Evolutionary conservation across 2,797 vertebrate genomes (phyloP).

Genomic region (Otolemur crassicaudatus): DNA sequence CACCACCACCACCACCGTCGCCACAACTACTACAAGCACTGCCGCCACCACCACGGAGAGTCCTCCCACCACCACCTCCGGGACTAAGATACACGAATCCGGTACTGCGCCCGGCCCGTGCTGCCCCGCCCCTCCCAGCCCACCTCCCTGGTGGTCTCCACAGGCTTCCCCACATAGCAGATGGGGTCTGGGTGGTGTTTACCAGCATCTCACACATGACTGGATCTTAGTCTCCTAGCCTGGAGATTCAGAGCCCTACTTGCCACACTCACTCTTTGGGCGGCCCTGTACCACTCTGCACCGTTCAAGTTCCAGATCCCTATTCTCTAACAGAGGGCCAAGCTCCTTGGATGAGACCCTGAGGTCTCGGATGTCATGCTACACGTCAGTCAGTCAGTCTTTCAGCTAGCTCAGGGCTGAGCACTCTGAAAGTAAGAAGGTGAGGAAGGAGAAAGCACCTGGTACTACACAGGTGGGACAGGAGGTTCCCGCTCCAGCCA

Average conservation of each 20-base stretch:
- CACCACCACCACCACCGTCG: slow-evolving; percentile 71
- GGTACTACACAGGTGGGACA: rapidly evolving
- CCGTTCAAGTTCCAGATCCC: not conserved
- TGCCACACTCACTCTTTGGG: not conserved
- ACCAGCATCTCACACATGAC: not conserved
- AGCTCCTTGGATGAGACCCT: not conserved
- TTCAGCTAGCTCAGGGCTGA: not conserved
- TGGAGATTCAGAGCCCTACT: not conserved
- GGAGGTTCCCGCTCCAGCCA: not conserved
- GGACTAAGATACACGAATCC: slow-evolving; percentile 85
- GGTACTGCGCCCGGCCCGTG: slow-evolving; percentile 82
- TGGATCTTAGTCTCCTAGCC: not conserved
- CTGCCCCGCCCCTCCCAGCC: not conserved
- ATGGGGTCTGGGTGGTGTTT: not conserved
- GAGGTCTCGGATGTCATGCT: rapidly evolving
- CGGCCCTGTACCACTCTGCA: rapidly evolving
- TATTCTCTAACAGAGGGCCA: not conserved
- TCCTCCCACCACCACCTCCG: slow-evolving; percentile 83
- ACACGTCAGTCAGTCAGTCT: too few relatives aligned
- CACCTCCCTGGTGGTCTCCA: not conserved
- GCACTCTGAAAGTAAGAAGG: not conserved
- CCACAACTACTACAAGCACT: slow-evolving; percentile 83
- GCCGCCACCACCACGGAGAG: slow-evolving; percentile 83
- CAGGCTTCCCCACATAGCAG: not conserved
- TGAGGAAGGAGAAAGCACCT: not conserved